A percentile compares a stretch with the other conserved stretches of the same genome.
These are phyloP conservation scores for Chironomus riparius DNA, from an alignment of 2,888 invertebrate species.

Conservation along the genomic window DNA sequence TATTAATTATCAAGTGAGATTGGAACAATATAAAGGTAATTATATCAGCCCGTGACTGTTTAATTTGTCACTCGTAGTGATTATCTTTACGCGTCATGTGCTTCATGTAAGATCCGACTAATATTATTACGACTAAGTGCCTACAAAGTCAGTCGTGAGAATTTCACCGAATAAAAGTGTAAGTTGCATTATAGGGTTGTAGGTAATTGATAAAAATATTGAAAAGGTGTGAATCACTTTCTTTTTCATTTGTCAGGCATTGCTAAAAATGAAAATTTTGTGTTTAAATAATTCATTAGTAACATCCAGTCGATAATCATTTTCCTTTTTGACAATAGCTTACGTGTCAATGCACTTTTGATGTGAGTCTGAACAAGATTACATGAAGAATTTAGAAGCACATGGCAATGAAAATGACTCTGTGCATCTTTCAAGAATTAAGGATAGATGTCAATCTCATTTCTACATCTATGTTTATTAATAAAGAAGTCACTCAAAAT, in stretches of 20 bases:
- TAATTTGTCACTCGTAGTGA: neutral
- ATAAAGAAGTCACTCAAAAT: too few species aligned
- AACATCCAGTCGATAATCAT: too few species aligned
- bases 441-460: too few species aligned
- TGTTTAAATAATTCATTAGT: neutral
- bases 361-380: too few species aligned
- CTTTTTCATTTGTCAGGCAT: neutral
- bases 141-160: neutral
- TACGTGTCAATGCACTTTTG: neutral
- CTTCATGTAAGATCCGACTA: neutral
- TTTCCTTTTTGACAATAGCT: neutral
- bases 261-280: neutral
- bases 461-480: too few species aligned
- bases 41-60: neutral
- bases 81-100: neutral
- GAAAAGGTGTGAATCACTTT: slow-evolving; percentile 17
- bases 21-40: neutral
- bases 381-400: too few species aligned
- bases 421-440: too few species aligned
- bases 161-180: slow-evolving; percentile 1
- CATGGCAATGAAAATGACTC: too few species aligned
- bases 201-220: neutral
- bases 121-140: neutral
- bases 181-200: neutral
- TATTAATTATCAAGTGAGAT: neutral